phyloP scores from a whole-genome alignment of 2,888 invertebrate genomes.

The Sclerodermus sp. region DNA sequence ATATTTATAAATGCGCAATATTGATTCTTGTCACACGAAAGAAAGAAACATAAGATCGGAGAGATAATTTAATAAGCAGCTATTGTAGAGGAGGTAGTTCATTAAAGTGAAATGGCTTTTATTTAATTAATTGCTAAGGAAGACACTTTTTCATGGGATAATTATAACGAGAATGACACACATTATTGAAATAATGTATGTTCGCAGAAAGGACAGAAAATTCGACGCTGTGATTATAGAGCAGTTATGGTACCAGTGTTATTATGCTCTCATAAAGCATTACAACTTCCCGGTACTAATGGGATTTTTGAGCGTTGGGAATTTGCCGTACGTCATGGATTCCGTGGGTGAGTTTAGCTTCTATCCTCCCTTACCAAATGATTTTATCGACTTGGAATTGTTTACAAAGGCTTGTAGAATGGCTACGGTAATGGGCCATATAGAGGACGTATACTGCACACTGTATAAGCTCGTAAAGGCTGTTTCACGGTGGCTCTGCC shows the following conservation, averaged over 20 bases:
- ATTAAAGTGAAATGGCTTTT: too few species aligned
- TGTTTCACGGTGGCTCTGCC: too few species aligned
- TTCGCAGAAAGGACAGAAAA: constrained; percentile 36
- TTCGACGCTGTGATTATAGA: constrained; percentile 50
- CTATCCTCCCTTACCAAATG: neutral
- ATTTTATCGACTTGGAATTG: neutral
- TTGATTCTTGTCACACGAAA: too few species aligned
- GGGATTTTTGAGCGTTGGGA: constrained; percentile 50
- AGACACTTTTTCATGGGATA: neutral
- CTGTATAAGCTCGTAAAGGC: too few species aligned
- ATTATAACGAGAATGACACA: too few species aligned
- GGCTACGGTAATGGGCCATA: neutral
- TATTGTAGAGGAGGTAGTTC: too few species aligned
- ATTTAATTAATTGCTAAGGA: too few species aligned
- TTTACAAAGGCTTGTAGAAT: neutral
- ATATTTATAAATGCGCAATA: too few species aligned
- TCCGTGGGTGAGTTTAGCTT: constrained; percentile 41
- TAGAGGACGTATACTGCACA: too few species aligned
- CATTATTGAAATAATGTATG: neutral
- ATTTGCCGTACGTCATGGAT: constrained; percentile 50
- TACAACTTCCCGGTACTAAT: constrained; percentile 47
- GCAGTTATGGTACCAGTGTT: constrained; percentile 51
- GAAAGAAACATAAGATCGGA: too few species aligned
- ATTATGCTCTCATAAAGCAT: constrained; percentile 45
- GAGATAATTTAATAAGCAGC: too few species aligned